These are phyloP conservation scores for Cephus runcator DNA, from an alignment of 2,888 invertebrate genomes.

Conservation along the genomic window DNA sequence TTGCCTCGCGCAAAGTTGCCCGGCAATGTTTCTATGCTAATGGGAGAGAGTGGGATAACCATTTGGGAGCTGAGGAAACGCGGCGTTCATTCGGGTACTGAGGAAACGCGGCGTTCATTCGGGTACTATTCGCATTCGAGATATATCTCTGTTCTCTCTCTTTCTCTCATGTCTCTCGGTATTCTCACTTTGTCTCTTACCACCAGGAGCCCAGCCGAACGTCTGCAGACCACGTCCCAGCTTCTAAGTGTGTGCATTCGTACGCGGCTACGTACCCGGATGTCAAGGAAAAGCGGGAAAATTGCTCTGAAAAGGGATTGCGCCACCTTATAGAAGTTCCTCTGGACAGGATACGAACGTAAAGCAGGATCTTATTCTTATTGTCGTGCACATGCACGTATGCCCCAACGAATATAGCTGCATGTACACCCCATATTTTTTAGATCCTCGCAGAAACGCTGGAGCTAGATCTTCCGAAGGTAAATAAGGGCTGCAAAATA, in stretches of 20 bases:
- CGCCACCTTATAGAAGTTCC: not conserved
- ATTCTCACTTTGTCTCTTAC: not conserved
- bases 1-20: not conserved
- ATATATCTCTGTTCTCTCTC: not conserved
- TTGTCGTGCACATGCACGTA: not conserved
- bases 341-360: not conserved
- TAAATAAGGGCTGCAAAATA: not conserved
- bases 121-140: not conserved
- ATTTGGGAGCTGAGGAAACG: not conserved
- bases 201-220: not conserved
- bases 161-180: constrained; percentile 3
- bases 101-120: not conserved
- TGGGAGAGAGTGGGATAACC: constrained; percentile 1
- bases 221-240: not conserved
- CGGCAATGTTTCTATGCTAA: not conserved
- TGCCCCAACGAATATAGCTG: not conserved
- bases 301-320: not conserved
- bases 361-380: not conserved
- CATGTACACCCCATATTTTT: not conserved
- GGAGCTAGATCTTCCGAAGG: not conserved
- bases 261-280: not conserved
- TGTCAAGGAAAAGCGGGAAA: not conserved
- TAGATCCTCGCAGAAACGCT: not conserved
- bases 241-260: not conserved
- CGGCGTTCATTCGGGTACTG: not conserved